Evolutionary conservation across 37 sponge, comb jelly and placozoan genomes (phyloP).

Genomic region (Cliona cf. orientalis): DNA sequence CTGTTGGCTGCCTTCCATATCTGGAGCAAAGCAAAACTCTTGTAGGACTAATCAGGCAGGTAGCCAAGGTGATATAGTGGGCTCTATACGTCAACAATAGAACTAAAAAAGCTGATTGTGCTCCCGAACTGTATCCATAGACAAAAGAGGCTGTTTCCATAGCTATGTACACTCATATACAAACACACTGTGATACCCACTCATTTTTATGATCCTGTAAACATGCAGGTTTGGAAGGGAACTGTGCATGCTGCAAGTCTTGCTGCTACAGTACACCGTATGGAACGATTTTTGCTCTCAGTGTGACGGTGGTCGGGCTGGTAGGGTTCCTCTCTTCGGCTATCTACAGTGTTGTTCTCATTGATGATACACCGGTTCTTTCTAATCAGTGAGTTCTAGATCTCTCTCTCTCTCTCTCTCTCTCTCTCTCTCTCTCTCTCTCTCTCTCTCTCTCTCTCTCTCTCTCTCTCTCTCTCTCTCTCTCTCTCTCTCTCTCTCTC

Average conservation of each 20-base stretch:
- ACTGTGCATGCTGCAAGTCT: conserved; percentile 52
- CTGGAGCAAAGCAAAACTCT: too few relatives aligned
- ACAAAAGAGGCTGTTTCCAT: too few relatives aligned
- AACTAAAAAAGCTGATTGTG: too few relatives aligned
- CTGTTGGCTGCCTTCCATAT: too few relatives aligned
- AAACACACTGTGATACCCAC: not conserved
- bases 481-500: not conserved
- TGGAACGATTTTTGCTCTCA: conserved; percentile 56
- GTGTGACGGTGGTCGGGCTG: conserved; percentile 62
- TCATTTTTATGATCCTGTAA: not conserved
- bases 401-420: too few relatives aligned
- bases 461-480: too few relatives aligned
- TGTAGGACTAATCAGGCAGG: too few relatives aligned
- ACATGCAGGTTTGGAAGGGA: conserved; percentile 19
- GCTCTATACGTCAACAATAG: too few relatives aligned
- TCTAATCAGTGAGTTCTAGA: conserved; percentile 58
- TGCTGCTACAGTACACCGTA: conserved; percentile 84
- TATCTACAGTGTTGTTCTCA: conserved; percentile 45
- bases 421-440: too few relatives aligned
- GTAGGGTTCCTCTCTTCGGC: conserved; percentile 69
- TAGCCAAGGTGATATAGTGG: too few relatives aligned
- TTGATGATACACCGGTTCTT: conserved; percentile 11
- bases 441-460: too few relatives aligned
- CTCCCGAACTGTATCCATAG: too few relatives aligned
- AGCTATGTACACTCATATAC: not conserved